Evolutionary conservation across 1,140 invertebrate genomes (phyloP), one percentile per base, ranked within the genome.

Genomic region (Pomacea maculata): DNA sequence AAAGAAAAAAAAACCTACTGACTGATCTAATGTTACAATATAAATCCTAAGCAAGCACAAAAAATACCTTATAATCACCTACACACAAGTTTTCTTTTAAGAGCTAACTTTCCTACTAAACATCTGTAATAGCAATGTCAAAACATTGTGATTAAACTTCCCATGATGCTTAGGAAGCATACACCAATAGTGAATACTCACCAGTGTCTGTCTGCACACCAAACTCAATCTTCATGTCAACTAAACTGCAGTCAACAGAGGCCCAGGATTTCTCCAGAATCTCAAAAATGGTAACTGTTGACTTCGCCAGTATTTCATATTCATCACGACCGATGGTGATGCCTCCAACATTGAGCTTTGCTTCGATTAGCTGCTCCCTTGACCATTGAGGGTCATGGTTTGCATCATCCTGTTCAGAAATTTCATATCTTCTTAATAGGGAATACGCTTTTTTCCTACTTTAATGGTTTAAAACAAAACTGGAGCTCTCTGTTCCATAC

Each of bases 141-240:
- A 45, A 45, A 45, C 34, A 45, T 45, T 45, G 34, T 45, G 34
- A 45, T 45, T 6, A 0, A 45, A 6, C 34, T 45, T 45, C 34
- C 34, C 34, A 45, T 45, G 34, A 45, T 45, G 34, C 1, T 0
- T 45, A 4, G 34, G 34, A 4, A 45, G 34, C 34, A 45, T 45
- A 45, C 34, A 45, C 11, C 57, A 61, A 61, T 0, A 14, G 57
- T 61, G 15, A 61, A 61, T 61, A 61, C 79, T 70, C 80, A 92
- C 91, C 89, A 81, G 87, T 89, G 19, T 83, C 81, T 4, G 84
- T 74, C 15, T 83, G 82, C 25, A 91, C 87, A 52, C 90, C 97
- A 92, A 97, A 99, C 92, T 99, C 98, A 84, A 99, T 97, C 92
- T 99, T 99, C 98, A 99, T 99, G 90, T 99, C 98, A 87, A 99